Base-by-base conservation (phyloP, 2,797 vertebrate species). In the Spondyliosoma cantharus region DNA sequence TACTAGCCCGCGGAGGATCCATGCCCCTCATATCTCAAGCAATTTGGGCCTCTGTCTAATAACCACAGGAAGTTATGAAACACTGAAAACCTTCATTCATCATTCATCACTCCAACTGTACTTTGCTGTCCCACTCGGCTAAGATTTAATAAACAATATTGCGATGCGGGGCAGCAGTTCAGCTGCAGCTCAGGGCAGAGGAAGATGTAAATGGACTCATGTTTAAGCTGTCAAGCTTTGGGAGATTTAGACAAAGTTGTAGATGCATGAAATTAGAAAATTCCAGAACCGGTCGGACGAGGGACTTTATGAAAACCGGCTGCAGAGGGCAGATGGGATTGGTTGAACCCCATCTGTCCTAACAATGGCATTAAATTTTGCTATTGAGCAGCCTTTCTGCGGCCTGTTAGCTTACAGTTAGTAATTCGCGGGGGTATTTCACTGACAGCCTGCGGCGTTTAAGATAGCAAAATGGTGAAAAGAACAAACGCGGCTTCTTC, bases 91-190 rank as follows among this genome's bases (percentile, higher is more conserved):
- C 69, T 80, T 53, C 81, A 82, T 91, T 86, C 81, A 90, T 90
- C 88, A 86, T 83, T 84, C 81, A 62, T 67, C 74, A 73, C 67
- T 76, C 6, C 0, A 75, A 78, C 89, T 82, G 68, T 76, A 69
- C 59, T 70, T 43, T 64, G 77, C 58, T 65, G 68, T 87, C 87
- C 88, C 89, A 59, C 80, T 82, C 54, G 3, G 58, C 65, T 29
- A 2, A 81, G 84, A 92, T 92, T 86, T 86, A 89, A 90, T 92
- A 88, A 92, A 89, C 83, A 87, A 87, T 85, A 90, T 88, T 87
- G 85, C 72, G 43, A 75, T 43, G 73, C 69, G 3, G 71, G 75
- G 62, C 29, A 3, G 78, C 32, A 50, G 76, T 79, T 72, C n/a
- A 32, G 66, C 42, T 12, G 56, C 48, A 42, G 78, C 86, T 86